A percentile compares a stretch with the other conserved stretches of the same genome.
These are phyloP conservation scores for Acanthochromis polyacanthus DNA, from an alignment of 2,113 vertebrate genomes.

Conservation along the genomic window DNA sequence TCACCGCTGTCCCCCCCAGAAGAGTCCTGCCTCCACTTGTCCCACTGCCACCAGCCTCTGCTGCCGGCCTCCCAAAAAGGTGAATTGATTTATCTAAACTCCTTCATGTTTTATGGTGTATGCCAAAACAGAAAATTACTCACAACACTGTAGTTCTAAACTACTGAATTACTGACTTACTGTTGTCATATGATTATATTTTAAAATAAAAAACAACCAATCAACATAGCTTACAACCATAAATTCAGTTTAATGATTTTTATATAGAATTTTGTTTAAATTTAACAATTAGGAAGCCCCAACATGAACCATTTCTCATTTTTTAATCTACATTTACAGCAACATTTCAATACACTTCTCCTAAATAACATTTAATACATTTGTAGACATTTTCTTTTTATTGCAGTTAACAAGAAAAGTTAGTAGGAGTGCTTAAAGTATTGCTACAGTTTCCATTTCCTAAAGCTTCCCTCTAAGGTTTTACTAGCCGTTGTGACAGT, in stretches of 20 bases:
- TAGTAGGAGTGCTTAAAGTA: conserved; percentile 82
- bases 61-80: too few relatives aligned
- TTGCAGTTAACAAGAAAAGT: conserved; percentile 84
- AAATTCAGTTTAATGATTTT: conserved; percentile 66
- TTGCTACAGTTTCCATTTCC: conserved; percentile 82
- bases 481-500: conserved; percentile 50
- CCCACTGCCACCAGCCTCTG: too few relatives aligned
- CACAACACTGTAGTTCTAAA: too few relatives aligned
- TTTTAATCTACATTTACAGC: conserved; percentile 74
- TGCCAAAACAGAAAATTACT: too few relatives aligned
- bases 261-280: conserved; percentile 51
- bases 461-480: conserved; percentile 54
- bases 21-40: too few relatives aligned
- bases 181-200: too few relatives aligned
- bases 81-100: too few relatives aligned
- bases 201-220: conserved; percentile 10
- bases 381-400: conserved; percentile 82
- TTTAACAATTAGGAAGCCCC: conserved; percentile 68
- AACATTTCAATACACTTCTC: conserved; percentile 69
- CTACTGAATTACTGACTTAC: too few relatives aligned
- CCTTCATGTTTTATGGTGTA: too few relatives aligned
- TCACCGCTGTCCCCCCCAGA: too few relatives aligned
- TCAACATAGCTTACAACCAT: conserved; percentile 56
- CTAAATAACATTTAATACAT: conserved; percentile 78
- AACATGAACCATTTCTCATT: conserved; percentile 56